phyloP scores from a whole-genome alignment of 1,140 invertebrate genomes.

The Drosophila ironensis region DNA sequence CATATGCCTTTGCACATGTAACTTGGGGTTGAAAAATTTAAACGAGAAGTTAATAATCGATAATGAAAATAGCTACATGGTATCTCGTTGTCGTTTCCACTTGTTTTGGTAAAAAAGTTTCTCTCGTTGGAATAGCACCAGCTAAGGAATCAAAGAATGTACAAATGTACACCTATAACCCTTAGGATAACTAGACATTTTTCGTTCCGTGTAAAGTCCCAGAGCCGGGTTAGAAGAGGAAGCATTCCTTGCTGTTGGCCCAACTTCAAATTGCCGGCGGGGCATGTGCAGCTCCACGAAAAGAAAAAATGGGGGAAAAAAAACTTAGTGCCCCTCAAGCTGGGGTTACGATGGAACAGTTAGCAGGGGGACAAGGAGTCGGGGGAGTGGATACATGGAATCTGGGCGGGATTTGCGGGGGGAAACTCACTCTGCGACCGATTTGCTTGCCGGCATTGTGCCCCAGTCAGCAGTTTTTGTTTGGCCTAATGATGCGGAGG shows the following conservation, averaged over 20 bases:
- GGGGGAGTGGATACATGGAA: not conserved
- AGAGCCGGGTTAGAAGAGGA: not conserved
- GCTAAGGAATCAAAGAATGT: too few species aligned
- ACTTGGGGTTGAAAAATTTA: too few species aligned
- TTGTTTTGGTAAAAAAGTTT: too few species aligned
- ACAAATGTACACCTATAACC: not conserved
- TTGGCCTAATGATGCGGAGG: slow-evolving; percentile 70
- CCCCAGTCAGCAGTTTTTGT: slow-evolving; percentile 68
- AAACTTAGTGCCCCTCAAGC: slow-evolving; percentile 18
- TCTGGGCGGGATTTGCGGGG: not conserved
- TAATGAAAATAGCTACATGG: too few species aligned
- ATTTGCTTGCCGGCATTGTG: slow-evolving; percentile 55
- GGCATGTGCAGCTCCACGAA: slow-evolving; percentile 42
- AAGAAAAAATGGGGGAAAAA: slow-evolving; percentile 1
- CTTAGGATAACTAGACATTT: not conserved
- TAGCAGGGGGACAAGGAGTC: not conserved
- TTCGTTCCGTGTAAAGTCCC: not conserved
- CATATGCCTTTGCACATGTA: too few species aligned
- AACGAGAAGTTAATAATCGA: too few species aligned
- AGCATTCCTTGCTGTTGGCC: slow-evolving; percentile 19
- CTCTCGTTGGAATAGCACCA: too few species aligned
- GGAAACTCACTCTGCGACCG: slow-evolving; percentile 1
- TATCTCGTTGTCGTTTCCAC: too few species aligned
- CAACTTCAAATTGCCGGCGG: slow-evolving; percentile 40
- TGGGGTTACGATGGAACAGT: slow-evolving; percentile 31